Evolutionary conservation across 2,113 vertebrate genomes (phyloP), one percentile per base, ranked within the genome.

Genomic region (Pomatostomus ruficeps): DNA sequence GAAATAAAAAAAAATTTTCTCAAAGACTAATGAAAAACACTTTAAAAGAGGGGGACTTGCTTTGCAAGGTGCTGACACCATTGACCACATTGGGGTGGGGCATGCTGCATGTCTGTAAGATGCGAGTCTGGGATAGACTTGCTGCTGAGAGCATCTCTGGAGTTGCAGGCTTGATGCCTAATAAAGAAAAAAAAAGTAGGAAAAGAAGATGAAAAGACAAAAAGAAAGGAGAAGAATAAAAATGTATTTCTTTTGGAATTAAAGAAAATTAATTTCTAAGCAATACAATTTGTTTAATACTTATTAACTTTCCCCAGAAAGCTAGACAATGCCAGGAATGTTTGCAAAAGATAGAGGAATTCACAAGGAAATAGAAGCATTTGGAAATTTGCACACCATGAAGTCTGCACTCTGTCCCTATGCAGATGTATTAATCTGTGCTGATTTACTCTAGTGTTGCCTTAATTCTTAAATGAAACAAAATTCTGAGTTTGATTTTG

Each of bases 131-230:
- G 79, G 98, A 99, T 42, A 98, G 98, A 83, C 98, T 99, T 95
- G 98, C 98, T 75, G 98, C 98, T 75, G 98, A 98, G 25, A 99
- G 88, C 98, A 98, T 98, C 96, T 99, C 98, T 96, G 99, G 98
- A 96, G 98, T 97, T 96, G 93, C 52, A 55, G 87, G 72, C 54
- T 97, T 96, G 89, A 97, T 92, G 19, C 95, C 96, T 98, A 81
- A 89, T 42, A 42, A 58, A 74, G 68, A n/a, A 49, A 10, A 6
- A 81, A 79, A 62, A 77, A 52, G 2, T 9, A 18, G 7, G 6
- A 16, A 36, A 82, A 83, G 12, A 35, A 46, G 6, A 13, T 14
- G 2, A 68, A 61, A 62, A 38, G 29, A 77, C 31, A 4, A 46
- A 74, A 80, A 35, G 3, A 45, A 80, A 63, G 14, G 10, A 63